Evolutionary conservation across 1,140 invertebrate genomes (phyloP).

Genomic region (Ruditapes philippinarum): DNA sequence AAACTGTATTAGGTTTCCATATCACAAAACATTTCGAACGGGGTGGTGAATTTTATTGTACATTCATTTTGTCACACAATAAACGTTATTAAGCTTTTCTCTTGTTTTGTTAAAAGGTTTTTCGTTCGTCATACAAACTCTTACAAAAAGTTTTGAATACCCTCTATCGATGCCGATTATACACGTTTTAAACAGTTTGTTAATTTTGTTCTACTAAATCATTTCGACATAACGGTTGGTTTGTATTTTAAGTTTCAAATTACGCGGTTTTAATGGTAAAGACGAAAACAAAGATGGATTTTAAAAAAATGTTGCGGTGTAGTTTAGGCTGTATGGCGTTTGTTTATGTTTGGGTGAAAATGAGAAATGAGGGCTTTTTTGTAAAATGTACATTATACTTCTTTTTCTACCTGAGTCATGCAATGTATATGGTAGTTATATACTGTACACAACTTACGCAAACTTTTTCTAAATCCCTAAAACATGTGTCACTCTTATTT

Average conservation of each 20-base stretch:
- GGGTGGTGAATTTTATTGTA: constrained; percentile 21
- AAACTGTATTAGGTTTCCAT: constrained; percentile 1
- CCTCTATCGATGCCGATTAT: background rate
- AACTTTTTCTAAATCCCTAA: background rate
- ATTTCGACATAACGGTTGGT: constrained; percentile 44
- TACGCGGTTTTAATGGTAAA: constrained; percentile 1
- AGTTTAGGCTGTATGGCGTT: background rate
- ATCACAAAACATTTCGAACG: background rate
- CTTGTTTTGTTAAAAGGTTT: constrained; percentile 21
- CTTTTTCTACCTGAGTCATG: background rate
- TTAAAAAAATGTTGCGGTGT: background rate
- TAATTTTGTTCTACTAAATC: constrained; percentile 14
- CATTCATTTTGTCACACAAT: constrained; percentile 20
- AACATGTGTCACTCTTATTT: background rate
- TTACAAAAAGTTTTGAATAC: constrained; percentile 18
- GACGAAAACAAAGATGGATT: background rate
- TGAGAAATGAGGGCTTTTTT: background rate
- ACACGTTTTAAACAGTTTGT: constrained; percentile 6
- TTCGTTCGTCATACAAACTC: background rate
- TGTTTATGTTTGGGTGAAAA: background rate
- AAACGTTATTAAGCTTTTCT: constrained; percentile 6
- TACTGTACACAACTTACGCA: background rate
- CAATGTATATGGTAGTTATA: background rate
- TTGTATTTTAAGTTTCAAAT: constrained; percentile 7
- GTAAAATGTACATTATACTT: background rate